Percentiles rank a stretch among this genome's conserved stretches.
Conservation (phyloP, 1,140 invertebrate species). For the Frieseomelitta varia region DNA sequence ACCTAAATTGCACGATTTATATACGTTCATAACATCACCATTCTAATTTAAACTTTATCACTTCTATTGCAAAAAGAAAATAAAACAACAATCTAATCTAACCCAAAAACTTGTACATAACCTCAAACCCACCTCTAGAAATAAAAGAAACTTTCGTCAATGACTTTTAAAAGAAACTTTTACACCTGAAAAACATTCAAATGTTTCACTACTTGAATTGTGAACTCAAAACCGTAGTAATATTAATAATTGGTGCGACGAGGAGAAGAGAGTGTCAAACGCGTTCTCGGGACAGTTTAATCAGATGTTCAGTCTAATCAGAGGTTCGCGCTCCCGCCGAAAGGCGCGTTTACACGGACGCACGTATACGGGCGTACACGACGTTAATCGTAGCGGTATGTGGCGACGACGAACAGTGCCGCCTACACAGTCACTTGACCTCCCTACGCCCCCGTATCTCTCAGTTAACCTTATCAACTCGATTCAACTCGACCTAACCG, state of each 20-base stretch:
- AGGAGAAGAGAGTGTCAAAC: constrained; percentile 11
- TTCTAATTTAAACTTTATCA: too few relatives aligned
- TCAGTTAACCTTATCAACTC: constrained; percentile 82
- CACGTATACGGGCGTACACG: constrained; percentile 23
- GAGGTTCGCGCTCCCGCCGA: constrained; percentile 49
- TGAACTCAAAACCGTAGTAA: too few relatives aligned
- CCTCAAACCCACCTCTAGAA: neutral
- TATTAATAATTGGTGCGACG: constrained; percentile 6
- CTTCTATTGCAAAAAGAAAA: too few relatives aligned
- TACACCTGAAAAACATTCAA: neutral
- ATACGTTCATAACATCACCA: too few relatives aligned
- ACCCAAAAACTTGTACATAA: neutral
- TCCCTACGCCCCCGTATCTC: constrained; percentile 79
- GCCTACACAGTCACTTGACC: constrained; percentile 81
- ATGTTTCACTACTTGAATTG: neutral
- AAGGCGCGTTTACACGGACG: constrained; percentile 46
- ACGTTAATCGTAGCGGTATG: constrained; percentile 74
- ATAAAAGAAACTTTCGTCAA: too few relatives aligned
- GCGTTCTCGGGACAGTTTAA: constrained; percentile 46
- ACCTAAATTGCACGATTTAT: too few relatives aligned
- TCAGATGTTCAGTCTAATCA: constrained; percentile 49
- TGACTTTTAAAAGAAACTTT: neutral
- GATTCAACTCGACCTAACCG: constrained; percentile 77
- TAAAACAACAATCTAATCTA: too few relatives aligned
- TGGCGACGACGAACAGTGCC: constrained; percentile 73